phyloP scores from a whole-genome alignment of 2,888 invertebrate genomes.

The Perdita meconis region DNA sequence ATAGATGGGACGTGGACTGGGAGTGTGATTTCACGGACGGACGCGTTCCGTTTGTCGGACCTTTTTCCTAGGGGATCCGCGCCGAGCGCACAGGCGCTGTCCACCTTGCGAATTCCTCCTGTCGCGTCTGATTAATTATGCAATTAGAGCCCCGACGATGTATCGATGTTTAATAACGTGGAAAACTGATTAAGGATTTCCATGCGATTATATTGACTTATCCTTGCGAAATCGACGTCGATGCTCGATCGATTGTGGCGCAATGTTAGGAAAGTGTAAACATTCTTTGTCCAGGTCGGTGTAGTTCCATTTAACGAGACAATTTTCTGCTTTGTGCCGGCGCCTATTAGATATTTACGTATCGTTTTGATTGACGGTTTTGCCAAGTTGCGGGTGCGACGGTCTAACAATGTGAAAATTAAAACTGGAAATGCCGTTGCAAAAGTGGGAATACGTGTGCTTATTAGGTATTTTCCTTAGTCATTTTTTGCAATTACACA shows the following conservation, averaged over 20 bases:
- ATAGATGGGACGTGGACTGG: too few species aligned
- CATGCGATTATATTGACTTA: slow-evolving; percentile 15
- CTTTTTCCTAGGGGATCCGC: neutral
- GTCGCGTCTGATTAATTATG: slow-evolving; percentile 24
- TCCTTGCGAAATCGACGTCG: slow-evolving; percentile 19
- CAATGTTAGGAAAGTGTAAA: slow-evolving; percentile 36
- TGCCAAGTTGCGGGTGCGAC: slow-evolving; percentile 32
- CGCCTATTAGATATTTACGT: slow-evolving; percentile 40
- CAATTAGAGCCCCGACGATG: slow-evolving; percentile 5
- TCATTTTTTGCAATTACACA: too few species aligned
- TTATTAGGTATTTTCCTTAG: too few species aligned
- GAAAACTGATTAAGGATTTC: slow-evolving; percentile 23
- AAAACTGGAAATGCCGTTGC: neutral
- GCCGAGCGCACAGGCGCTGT: neutral
- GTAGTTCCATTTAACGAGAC: slow-evolving; percentile 25
- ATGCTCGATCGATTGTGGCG: slow-evolving; percentile 36
- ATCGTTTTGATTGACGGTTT: slow-evolving; percentile 41
- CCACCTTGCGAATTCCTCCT: slow-evolving; percentile 8
- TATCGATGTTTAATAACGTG: slow-evolving; percentile 1
- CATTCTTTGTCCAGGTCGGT: slow-evolving; percentile 25
- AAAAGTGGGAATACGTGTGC: too few species aligned
- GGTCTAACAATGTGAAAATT: slow-evolving; percentile 44
- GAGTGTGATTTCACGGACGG: neutral
- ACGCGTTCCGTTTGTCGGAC: neutral
- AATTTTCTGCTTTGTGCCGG: slow-evolving; percentile 33